These are phyloP conservation scores for Drosophila carrolli DNA, from an alignment of 1,140 invertebrate genomes.

Conservation along the genomic window DNA sequence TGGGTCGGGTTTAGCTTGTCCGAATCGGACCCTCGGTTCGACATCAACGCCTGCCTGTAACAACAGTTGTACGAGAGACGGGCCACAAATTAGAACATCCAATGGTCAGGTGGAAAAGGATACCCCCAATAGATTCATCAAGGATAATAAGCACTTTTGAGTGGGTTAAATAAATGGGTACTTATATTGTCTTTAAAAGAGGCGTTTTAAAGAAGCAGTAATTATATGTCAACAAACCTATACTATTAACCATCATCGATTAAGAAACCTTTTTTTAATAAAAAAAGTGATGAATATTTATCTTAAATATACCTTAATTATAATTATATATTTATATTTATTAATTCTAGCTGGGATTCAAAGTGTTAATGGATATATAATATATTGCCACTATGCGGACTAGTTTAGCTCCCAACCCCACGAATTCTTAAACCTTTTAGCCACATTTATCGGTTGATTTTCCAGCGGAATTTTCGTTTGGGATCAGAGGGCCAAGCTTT, in stretches of 20 bases:
- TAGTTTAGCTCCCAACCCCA: not conserved
- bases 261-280: too few species aligned
- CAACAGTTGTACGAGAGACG: slow-evolving; percentile 80
- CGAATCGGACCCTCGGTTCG: slow-evolving; percentile 87
- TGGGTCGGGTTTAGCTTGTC: slow-evolving; percentile 84
- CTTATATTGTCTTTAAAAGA: too few species aligned
- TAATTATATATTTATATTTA: too few species aligned
- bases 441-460: slow-evolving; percentile 18
- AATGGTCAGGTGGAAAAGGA: slow-evolving; percentile 39
- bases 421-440: not conserved
- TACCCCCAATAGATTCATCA: not conserved
- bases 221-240: too few species aligned
- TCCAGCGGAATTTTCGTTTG: slow-evolving; percentile 39
- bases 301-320: too few species aligned
- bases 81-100: slow-evolving; percentile 83
- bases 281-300: too few species aligned
- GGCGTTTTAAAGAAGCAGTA: too few species aligned
- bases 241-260: too few species aligned
- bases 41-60: slow-evolving; percentile 93
- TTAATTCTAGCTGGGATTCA: too few species aligned
- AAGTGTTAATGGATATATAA: too few species aligned
- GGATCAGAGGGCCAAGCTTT: slow-evolving; percentile 43
- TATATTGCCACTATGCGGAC: too few species aligned
- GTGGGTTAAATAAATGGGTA: not conserved
- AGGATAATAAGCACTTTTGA: not conserved